Evolutionary conservation across 2,797 vertebrate species (phyloP).

Genomic region (Tenualosa ilisha): DNA sequence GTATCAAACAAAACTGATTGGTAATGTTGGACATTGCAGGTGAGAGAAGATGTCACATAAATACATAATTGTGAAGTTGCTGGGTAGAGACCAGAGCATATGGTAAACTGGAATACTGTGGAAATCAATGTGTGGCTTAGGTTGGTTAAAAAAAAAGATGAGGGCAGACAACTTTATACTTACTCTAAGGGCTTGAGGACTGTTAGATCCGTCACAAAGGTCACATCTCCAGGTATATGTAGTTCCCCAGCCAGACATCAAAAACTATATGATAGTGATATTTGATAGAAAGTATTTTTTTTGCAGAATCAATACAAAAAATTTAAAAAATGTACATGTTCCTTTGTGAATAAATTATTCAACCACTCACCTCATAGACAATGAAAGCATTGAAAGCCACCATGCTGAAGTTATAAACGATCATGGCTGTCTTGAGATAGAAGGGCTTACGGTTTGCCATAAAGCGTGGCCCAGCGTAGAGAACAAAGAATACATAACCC

Average conservation of each 20-base stretch:
- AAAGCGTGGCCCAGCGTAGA: slow-evolving; percentile 84
- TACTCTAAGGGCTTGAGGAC: slow-evolving; percentile 85
- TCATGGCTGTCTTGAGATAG: slow-evolving; percentile 85
- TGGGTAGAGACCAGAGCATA: no score
- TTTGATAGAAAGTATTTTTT: slow-evolving; percentile 17
- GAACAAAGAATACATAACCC: slow-evolving; percentile 81
- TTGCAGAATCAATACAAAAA: no score
- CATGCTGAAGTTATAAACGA: slow-evolving; percentile 91
- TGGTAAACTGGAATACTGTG: neutral
- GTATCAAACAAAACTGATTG: no score
- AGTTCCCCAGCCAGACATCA: slow-evolving; percentile 93
- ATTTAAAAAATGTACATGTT: neutral
- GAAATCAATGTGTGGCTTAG: neutral
- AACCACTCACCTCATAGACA: slow-evolving; percentile 87
- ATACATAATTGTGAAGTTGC: no score
- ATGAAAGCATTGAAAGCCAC: slow-evolving; percentile 88
- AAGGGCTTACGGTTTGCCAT: slow-evolving; percentile 94
- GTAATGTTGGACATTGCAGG: no score
- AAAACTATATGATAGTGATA: slow-evolving; percentile 73
- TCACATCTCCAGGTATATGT: slow-evolving; percentile 94
- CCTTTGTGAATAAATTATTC: neutral
- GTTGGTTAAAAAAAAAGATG: neutral
- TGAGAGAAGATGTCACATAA: no score
- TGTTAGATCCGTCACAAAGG: slow-evolving; percentile 82
- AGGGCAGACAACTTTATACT: slow-evolving; percentile 53